A percentile compares a stretch with the other conserved stretches of the same genome.
Evolutionary conservation across 2,113 vertebrate genomes (phyloP).

Genomic region (Anseranas semipalmata): DNA sequence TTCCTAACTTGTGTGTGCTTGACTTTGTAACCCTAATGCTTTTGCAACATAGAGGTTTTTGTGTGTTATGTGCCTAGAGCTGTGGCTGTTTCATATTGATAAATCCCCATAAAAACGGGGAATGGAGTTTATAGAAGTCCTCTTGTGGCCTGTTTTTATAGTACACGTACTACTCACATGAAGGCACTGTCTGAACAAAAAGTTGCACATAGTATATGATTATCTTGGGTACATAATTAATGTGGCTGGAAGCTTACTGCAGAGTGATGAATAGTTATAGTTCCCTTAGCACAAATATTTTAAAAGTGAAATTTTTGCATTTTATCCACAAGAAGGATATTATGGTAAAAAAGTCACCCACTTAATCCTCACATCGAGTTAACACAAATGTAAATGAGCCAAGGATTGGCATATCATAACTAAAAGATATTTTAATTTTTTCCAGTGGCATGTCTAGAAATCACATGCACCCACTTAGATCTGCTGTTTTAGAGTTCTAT

Average conservation of each 20-base stretch:
- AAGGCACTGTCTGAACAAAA: background rate
- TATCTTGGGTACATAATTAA: background rate
- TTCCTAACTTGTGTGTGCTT: background rate
- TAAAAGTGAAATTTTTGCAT: background rate
- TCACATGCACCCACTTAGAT: background rate
- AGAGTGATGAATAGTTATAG: background rate
- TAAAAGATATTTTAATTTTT: background rate
- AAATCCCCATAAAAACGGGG: background rate
- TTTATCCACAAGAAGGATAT: background rate
- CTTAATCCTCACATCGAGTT: background rate
- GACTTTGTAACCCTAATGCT: conserved; percentile 5
- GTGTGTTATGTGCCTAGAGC: background rate
- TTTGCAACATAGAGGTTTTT: background rate
- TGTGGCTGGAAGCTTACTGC: background rate
- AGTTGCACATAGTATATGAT: background rate
- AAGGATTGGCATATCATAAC: background rate
- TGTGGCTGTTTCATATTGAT: background rate
- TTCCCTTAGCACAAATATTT: conserved; percentile 8
- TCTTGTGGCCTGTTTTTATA: background rate
- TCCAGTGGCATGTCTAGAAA: background rate
- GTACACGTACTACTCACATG: background rate
- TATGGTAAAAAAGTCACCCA: background rate
- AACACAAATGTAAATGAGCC: background rate
- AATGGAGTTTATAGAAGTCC: background rate
- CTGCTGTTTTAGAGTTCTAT: background rate